Evolutionary conservation across 1,140 invertebrate genomes (phyloP), one percentile per base, ranked within the genome.

Genomic region (Galleria mellonella): DNA sequence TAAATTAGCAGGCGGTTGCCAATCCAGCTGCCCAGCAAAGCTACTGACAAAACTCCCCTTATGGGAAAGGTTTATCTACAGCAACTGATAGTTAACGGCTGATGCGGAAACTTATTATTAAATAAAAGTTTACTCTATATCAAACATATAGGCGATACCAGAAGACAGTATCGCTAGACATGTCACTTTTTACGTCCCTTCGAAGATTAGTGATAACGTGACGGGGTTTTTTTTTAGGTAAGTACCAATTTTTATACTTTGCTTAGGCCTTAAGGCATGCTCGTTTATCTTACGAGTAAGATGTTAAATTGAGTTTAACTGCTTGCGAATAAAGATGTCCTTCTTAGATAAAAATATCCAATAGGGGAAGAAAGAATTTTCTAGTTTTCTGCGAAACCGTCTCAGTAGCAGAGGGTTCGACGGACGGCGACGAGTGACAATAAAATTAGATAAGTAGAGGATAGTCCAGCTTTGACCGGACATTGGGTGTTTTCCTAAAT

Each of bases 381-480:
- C 71, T 71, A 75, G 64, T 75, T 72, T 71, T 62, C 70, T 64
- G 55, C 53, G 59, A 51, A 57, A 62, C 58, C 58, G 50, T 55
- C 54, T 60, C 51, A 42, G 57, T 53, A 37, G 52, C 59, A 66
- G 63, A 78, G 73, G 70, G 70, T 79, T 64, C 44, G 48, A 49
- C 51, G 50, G 57, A 60, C 55, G 58, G 45, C 62, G 58, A 47
- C 62, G 65, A 70, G 69, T 81, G 73, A 81, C 79, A 81, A 83
- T 83, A 83, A 83, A 81, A 83, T 83, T 81, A 81, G 76, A 81
- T 81, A 83, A 83, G 76, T 81, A 67, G 70, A 62, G 65, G 72
- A 72, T 69, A 72, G 65, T 66, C 61, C 47, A 36, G 58, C 49
- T 48, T 44, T 51, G 57, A 54, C 59, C 53, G 56, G 53, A 0